A percentile compares a stretch with the other conserved stretches of the same genome.
These are phyloP conservation scores for Dicyrtoma fusca DNA, from an alignment of 2,888 invertebrate species.

Conservation along the genomic window DNA sequence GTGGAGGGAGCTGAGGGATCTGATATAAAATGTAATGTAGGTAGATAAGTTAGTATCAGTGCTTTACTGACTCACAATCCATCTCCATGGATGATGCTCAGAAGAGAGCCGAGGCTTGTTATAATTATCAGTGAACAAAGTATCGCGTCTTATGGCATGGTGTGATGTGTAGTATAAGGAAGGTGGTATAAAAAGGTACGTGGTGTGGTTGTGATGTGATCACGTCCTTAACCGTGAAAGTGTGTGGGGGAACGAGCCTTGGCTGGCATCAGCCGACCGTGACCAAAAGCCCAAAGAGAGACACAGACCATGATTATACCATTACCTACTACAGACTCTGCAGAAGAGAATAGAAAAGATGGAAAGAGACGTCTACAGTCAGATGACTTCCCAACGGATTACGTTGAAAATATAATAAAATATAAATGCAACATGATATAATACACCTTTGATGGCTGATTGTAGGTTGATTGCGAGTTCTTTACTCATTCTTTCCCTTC, in stretches of 20 bases:
- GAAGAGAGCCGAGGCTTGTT: no score
- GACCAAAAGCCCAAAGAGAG: slow-evolving; percentile 42
- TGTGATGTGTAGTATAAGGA: neutral
- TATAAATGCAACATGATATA: neutral
- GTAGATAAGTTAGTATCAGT: no score
- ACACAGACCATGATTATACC: slow-evolving; percentile 29
- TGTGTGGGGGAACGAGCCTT: slow-evolving; percentile 50
- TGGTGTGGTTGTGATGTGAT: neutral
- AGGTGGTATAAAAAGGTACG: neutral
- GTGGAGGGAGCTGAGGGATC: no score
- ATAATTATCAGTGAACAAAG: no score
- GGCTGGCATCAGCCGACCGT: slow-evolving; percentile 44
- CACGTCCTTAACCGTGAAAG: slow-evolving; percentile 44
- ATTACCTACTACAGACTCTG: slow-evolving; percentile 19
- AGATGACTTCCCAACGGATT: no score
- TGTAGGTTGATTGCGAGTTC: no score
- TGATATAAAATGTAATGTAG: no score
- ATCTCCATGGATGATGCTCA: no score
- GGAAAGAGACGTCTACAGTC: no score
- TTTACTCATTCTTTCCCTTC: neutral
- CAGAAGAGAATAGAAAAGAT: no score
- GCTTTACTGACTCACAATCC: no score
- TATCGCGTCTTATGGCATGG: neutral
- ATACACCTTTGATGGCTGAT: neutral
- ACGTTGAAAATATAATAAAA: neutral